Evolutionary conservation across 2,113 vertebrate genomes (phyloP).

Genomic region (Tupaia tana): DNA sequence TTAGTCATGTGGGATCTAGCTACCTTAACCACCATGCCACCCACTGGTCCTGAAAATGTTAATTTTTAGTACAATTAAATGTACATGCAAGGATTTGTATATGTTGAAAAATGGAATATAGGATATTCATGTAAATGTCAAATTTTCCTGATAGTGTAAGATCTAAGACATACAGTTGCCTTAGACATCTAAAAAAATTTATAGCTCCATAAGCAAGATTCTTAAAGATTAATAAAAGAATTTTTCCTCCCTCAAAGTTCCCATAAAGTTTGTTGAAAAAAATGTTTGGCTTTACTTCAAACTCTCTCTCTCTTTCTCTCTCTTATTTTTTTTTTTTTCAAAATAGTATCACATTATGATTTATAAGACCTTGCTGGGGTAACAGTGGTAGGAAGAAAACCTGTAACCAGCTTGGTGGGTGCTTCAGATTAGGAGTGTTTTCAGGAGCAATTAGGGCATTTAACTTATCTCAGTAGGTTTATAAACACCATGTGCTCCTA

Average conservation of each 20-base stretch:
- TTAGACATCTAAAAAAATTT: conserved; percentile 47
- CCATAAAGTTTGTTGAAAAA: neutral
- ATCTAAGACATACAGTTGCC: neutral
- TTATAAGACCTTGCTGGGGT: neutral
- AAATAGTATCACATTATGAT: neutral
- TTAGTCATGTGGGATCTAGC: too few relatives aligned
- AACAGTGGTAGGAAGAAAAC: neutral
- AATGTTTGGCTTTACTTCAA: neutral
- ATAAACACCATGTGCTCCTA: conserved; percentile 81
- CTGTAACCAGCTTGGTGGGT: conserved; percentile 19
- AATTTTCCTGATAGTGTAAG: neutral
- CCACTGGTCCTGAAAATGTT: neutral
- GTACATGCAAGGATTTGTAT: neutral
- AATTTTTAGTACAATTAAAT: conserved; percentile 4
- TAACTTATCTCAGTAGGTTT: conserved; percentile 83
- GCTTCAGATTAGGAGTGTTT: conserved; percentile 76
- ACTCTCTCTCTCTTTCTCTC: too few relatives aligned
- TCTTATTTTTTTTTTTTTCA: neutral
- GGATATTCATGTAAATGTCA: neutral
- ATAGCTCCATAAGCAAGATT: conserved; percentile 38
- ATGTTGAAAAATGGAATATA: neutral
- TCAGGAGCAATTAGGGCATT: conserved; percentile 81
- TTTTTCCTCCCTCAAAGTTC: neutral
- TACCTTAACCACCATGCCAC: too few relatives aligned
- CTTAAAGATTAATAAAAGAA: neutral